These are phyloP conservation scores for Basileuterus tristriatus DNA, from an alignment of 2,797 vertebrate genomes.

Conservation along the genomic window DNA sequence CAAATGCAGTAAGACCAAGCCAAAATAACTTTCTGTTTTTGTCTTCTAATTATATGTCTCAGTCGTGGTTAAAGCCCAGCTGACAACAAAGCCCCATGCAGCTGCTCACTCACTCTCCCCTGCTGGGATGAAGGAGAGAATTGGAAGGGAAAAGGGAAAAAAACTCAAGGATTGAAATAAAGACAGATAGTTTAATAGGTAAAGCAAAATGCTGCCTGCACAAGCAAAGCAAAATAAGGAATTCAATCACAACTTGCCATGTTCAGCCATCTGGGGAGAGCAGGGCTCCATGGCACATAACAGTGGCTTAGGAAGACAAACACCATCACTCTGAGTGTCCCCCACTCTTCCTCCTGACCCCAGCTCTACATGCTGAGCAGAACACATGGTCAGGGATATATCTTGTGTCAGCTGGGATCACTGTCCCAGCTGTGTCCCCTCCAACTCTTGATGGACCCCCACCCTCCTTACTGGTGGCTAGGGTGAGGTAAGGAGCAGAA, in stretches of 20 bases:
- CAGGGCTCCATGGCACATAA: background rate
- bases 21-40: background rate
- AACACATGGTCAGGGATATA: too few species aligned
- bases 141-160: background rate
- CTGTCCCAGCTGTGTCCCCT: background rate
- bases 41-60: background rate
- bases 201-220: background rate
- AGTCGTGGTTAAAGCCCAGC: background rate
- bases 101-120: background rate
- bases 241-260: background rate
- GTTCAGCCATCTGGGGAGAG: background rate
- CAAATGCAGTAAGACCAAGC: constrained; percentile 38
- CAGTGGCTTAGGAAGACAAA: background rate
- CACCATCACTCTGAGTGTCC: fast-evolving
- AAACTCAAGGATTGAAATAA: background rate
- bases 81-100: background rate
- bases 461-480: fast-evolving
- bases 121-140: background rate
- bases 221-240: background rate
- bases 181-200: background rate
- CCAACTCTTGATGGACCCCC: background rate
- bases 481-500: background rate
- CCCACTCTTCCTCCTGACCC: background rate
- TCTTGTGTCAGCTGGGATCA: background rate
- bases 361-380: background rate